Evolutionary conservation across 2,888 invertebrate genomes (phyloP), one percentile per base, ranked within the genome.

Genomic region (Alloscopus bannaensis): DNA sequence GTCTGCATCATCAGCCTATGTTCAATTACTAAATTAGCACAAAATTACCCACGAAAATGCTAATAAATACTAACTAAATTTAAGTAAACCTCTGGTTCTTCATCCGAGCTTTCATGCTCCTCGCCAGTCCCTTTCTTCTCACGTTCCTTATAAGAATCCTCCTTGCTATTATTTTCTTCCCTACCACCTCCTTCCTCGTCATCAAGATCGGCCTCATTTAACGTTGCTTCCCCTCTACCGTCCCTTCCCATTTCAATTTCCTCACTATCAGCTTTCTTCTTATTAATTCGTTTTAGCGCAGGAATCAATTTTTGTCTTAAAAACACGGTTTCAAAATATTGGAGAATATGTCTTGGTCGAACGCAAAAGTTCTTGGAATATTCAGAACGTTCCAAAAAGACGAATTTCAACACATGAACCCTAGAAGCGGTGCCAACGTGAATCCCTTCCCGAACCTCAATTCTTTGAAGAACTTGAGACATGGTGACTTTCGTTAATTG

Each of bases 401-500:
- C 88, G 84, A 97, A 93, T 8, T 89, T 91, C 84, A 97, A 88
- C 0, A 90, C 91, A 83, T 94, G 95, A 60, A 91, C 90, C 81
- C 94, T 89, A 66, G 93, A 92, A 0, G 86, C 83, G 0, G 91
- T 88, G 0, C 52, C 24, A 0, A 76, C 64, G 40, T 66, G 42
- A n/a, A 84, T 40, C 87, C 90, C 89, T 79, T 92, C 91, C 26
- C 89, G 88, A 0, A 94, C 91, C 68, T 91, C 90, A 3, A 94
- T 91, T 83, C 91, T 92, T 88, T 94, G 92, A 68, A 97, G 88
- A 11, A 97, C 92, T 88, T 97, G 93, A 0, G 92, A 90, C 2
- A 98, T 89, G 0, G 93, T 92, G 0, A 97, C 95, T 84, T 92
- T 91, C 60, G 94, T 95, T 40, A 99, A 89, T 86, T 91, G 92